A percentile compares a stretch with the other conserved stretches of the same genome.
phyloP scores from a whole-genome alignment of 2,888 invertebrate genomes.

The Hermaeophaga mercurialis region DNA sequence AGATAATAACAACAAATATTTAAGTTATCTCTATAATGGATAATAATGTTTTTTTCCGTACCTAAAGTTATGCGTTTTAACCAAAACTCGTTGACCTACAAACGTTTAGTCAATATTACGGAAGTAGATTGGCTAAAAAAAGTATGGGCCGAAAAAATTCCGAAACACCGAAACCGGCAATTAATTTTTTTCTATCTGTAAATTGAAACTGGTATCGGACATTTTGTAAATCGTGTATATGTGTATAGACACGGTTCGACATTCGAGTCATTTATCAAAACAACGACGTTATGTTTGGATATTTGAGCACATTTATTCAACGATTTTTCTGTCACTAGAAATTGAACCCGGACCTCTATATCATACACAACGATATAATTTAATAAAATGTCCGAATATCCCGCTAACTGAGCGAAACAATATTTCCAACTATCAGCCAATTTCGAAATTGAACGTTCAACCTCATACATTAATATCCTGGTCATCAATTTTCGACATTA shows the following conservation, averaged over 20 bases:
- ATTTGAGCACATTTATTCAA: slow-evolving; percentile 37
- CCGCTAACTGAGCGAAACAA: slow-evolving; percentile 47
- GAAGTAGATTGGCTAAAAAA: slow-evolving; percentile 19
- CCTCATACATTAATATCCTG: slow-evolving; percentile 44
- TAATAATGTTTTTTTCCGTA: no score
- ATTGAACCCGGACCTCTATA: slow-evolving; percentile 38
- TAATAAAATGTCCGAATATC: slow-evolving; percentile 50
- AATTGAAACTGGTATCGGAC: slow-evolving; percentile 35
- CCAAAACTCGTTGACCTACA: slow-evolving; percentile 22
- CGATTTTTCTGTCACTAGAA: slow-evolving; percentile 40
- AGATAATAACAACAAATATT: no score
- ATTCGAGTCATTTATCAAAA: slow-evolving; percentile 38
- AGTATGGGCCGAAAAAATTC: slow-evolving; percentile 10
- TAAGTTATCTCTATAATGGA: no score
- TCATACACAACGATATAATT: slow-evolving; percentile 42
- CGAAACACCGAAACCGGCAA: slow-evolving; percentile 25
- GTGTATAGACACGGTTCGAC: slow-evolving; percentile 29
- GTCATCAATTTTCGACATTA: slow-evolving; percentile 42
- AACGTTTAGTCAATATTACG: slow-evolving; percentile 10
- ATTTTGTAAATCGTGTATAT: slow-evolving; percentile 32
- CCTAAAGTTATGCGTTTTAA: no score
- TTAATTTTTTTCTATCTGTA: slow-evolving; percentile 36
- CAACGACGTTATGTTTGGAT: slow-evolving; percentile 37
- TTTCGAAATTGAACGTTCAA: slow-evolving; percentile 46
- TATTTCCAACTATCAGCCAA: slow-evolving; percentile 49